A percentile compares a stretch with the other conserved stretches of the same genome.
phyloP scores from a whole-genome alignment of 2,113 vertebrate species.

The Morone saxatilis region DNA sequence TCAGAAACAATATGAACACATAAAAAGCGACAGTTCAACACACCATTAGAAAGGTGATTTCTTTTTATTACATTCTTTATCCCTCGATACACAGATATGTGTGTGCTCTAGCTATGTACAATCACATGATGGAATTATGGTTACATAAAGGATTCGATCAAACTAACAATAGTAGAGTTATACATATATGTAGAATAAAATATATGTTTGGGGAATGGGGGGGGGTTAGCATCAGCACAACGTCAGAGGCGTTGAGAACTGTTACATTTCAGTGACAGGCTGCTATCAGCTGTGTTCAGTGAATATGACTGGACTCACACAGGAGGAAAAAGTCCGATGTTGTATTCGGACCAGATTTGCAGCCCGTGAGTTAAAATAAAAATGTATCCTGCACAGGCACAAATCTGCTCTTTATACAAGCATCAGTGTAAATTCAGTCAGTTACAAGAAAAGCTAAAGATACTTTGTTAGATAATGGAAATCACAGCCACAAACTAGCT shows the following conservation, averaged over 20 bases:
- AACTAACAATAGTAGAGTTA: conserved; percentile 1
- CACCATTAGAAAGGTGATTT: conserved; percentile 47
- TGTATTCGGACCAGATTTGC: neutral
- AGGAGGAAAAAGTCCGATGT: neutral
- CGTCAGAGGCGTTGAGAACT: neutral
- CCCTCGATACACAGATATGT: conserved; percentile 32
- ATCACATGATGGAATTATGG: conserved; percentile 51
- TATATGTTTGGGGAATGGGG: neutral
- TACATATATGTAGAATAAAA: conserved; percentile 21
- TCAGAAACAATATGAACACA: neutral
- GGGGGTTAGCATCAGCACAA: neutral
- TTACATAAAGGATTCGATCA: conserved; percentile 38
- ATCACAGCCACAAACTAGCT: neutral
- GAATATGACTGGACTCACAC: neutral
- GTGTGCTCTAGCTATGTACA: conserved; percentile 65
- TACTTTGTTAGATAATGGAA: neutral
- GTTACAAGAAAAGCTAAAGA: neutral
- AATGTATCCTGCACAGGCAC: neutral
- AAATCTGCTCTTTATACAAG: neutral
- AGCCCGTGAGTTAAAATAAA: neutral
- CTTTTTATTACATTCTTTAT: conserved; percentile 43
- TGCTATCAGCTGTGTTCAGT: neutral
- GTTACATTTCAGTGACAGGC: neutral
- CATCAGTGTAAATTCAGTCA: neutral
- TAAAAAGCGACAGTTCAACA: conserved; percentile 24